These are phyloP conservation scores for Lutraria rhynchaena DNA, from an alignment of 1,140 invertebrate species.

Conservation along the genomic window DNA sequence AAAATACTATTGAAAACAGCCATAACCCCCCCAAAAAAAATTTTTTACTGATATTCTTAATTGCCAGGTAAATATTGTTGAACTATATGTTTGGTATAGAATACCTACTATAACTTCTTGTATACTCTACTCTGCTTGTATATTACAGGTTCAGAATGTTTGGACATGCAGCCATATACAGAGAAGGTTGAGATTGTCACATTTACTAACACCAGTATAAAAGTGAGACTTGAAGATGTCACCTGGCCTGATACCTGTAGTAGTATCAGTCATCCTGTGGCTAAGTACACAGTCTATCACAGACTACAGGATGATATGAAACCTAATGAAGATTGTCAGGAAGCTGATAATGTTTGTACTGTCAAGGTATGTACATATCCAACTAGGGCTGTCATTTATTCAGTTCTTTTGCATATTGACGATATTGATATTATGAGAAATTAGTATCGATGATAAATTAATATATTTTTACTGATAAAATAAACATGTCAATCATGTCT, in stretches of 20 bases:
- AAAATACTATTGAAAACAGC: too few relatives aligned
- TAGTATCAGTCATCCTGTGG: slow-evolving; percentile 86
- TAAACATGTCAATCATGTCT: too few relatives aligned
- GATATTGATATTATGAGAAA: too few relatives aligned
- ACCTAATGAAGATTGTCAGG: slow-evolving; percentile 60
- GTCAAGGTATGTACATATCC: slow-evolving; percentile 59
- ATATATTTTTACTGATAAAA: too few relatives aligned
- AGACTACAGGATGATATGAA: slow-evolving; percentile 76
- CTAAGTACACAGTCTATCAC: slow-evolving; percentile 88
- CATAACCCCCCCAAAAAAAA: too few relatives aligned
- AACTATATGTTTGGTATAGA: too few relatives aligned
- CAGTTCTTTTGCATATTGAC: too few relatives aligned
- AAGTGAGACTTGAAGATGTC: slow-evolving; percentile 85
- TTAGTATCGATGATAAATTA: too few relatives aligned
- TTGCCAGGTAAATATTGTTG: too few relatives aligned
- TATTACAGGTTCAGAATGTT: slow-evolving; percentile 84
- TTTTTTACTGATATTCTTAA: too few relatives aligned
- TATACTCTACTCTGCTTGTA: neutral
- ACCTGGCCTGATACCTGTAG: slow-evolving; percentile 84
- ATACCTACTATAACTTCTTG: too few relatives aligned
- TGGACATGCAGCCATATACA: slow-evolving; percentile 85
- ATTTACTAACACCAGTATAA: slow-evolving; percentile 86
- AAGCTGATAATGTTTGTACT: slow-evolving; percentile 58
- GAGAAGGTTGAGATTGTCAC: slow-evolving; percentile 81
- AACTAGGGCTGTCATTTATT: too few relatives aligned